phyloP scores from a whole-genome alignment of 2,797 vertebrate genomes.

The Anguilla obscura region DNA sequence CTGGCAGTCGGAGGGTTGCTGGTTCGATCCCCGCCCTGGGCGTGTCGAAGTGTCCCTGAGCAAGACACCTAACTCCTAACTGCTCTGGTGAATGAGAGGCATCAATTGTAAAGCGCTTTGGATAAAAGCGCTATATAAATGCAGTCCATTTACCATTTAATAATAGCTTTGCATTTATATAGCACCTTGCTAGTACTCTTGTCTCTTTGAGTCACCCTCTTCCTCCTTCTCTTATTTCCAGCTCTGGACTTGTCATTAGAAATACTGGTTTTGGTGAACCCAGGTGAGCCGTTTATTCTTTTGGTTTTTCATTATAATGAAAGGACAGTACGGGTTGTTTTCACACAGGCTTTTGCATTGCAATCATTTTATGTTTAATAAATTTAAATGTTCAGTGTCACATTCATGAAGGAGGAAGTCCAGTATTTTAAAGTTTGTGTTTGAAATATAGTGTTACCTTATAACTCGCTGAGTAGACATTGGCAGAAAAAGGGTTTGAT shows the following conservation, averaged over 20 bases:
- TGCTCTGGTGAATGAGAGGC: too few species aligned
- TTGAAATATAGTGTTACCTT: too few species aligned
- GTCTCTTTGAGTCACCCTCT: neutral
- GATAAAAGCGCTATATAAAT: too few species aligned
- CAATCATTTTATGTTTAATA: neutral
- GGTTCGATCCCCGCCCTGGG: too few species aligned
- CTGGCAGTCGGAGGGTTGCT: too few species aligned
- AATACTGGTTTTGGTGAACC: constrained; percentile 77
- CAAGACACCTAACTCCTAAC: too few species aligned
- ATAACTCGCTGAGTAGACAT: neutral
- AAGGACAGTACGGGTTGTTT: neutral
- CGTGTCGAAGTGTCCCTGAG: too few species aligned
- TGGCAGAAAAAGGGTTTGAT: neutral
- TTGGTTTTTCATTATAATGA: neutral
- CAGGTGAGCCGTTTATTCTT: constrained; percentile 64
- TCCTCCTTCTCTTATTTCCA: constrained; percentile 49
- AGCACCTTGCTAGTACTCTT: neutral
- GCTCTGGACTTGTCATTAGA: constrained; percentile 74
- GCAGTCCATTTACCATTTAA: neutral
- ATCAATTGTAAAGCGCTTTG: too few species aligned
- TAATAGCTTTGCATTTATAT: neutral
- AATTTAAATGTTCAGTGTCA: neutral
- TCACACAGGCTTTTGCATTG: neutral
- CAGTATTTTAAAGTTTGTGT: neutral
- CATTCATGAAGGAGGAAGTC: neutral